Evolutionary conservation across 2,113 vertebrate species (phyloP).

Genomic region (Gopherus evgoodei): DNA sequence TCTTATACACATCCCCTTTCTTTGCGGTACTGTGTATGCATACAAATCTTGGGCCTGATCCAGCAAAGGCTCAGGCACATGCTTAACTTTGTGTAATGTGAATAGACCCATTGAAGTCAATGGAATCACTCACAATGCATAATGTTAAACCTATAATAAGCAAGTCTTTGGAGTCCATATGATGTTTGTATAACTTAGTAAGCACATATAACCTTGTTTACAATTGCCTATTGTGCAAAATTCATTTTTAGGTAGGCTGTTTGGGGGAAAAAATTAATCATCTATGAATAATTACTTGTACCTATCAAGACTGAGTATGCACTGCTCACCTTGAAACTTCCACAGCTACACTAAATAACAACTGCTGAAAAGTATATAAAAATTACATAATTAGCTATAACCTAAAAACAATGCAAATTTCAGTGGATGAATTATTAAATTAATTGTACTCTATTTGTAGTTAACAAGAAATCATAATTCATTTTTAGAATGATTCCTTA

Average conservation of each 20-base stretch:
- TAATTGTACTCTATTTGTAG: neutral
- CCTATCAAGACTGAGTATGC: neutral
- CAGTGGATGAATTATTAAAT: neutral
- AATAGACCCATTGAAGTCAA: neutral
- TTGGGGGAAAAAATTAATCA: neutral
- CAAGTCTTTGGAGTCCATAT: neutral
- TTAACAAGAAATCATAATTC: neutral
- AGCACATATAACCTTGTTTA: neutral
- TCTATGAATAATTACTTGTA: neutral
- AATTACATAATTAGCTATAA: neutral
- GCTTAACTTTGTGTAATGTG: neutral
- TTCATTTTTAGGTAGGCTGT: neutral
- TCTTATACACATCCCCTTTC: neutral
- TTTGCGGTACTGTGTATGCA: neutral
- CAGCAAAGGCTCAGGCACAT: neutral
- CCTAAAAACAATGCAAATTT: neutral
- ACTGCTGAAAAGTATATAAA: neutral
- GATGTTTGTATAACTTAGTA: fast-evolving
- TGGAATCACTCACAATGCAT: neutral
- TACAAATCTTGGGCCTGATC: neutral
- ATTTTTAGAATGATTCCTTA: neutral
- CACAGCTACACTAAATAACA: neutral
- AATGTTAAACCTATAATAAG: neutral
- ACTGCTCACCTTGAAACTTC: neutral
- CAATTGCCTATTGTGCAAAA: neutral